phyloP scores from a whole-genome alignment of 2,888 invertebrate species.

The Trichacis sp. region DNA sequence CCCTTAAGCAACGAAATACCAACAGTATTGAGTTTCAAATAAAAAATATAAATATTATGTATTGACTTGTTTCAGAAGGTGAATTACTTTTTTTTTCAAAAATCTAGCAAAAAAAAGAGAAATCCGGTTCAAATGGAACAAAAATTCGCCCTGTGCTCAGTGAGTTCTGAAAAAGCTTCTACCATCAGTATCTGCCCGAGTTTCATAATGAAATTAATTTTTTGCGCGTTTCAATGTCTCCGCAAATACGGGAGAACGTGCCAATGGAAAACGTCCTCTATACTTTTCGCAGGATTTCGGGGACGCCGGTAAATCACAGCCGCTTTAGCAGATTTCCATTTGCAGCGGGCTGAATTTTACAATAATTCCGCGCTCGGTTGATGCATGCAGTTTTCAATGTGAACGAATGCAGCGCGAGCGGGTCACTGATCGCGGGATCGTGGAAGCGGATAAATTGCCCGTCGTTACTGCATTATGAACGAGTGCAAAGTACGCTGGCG shows the following conservation, averaged over 20 bases:
- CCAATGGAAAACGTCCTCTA: background rate
- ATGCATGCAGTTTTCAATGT: slow-evolving; percentile 19
- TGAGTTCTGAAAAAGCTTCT: background rate
- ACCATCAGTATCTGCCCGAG: background rate
- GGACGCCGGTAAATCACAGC: slow-evolving; percentile 16
- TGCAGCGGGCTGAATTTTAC: slow-evolving; percentile 21
- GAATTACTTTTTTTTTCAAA: too few relatives aligned
- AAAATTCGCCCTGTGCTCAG: background rate
- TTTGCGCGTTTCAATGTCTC: background rate
- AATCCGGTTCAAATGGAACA: too few relatives aligned
- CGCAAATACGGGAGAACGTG: background rate
- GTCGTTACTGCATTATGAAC: slow-evolving; percentile 25
- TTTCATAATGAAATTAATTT: background rate
- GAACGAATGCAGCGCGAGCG: slow-evolving; percentile 11
- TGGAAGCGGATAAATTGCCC: slow-evolving; percentile 24
- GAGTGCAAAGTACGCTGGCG: slow-evolving; percentile 23
- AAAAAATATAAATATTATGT: too few relatives aligned
- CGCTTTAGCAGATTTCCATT: slow-evolving; percentile 21
- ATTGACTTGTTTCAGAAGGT: too few relatives aligned
- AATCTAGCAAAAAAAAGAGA: too few relatives aligned
- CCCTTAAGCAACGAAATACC: too few relatives aligned
- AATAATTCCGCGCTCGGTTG: slow-evolving; percentile 19
- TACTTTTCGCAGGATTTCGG: slow-evolving; percentile 3
- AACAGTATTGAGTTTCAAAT: too few relatives aligned
- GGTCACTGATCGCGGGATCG: slow-evolving; percentile 19